These are phyloP conservation scores for Chydorus sphaericus DNA, from an alignment of 2,888 invertebrate species.

Conservation along the genomic window DNA sequence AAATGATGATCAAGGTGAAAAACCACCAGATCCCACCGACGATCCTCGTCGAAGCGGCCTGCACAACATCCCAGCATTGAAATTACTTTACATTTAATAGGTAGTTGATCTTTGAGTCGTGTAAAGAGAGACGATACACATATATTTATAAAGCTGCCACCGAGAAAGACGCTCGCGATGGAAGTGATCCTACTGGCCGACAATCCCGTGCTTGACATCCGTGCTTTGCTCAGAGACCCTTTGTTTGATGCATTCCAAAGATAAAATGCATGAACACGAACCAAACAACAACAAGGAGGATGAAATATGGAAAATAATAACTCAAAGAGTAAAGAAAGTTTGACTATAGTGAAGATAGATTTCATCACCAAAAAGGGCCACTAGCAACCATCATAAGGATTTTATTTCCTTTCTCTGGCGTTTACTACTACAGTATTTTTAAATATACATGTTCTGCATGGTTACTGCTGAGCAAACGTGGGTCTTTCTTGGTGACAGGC, in stretches of 20 bases:
- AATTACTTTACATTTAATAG: neutral
- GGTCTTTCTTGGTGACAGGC: constrained; percentile 6
- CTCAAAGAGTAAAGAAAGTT: neutral
- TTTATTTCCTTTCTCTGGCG: too few relatives aligned
- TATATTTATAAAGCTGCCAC: constrained; percentile 9
- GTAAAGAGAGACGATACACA: neutral
- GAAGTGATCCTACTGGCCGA: too few relatives aligned
- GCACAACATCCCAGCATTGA: constrained; percentile 13
- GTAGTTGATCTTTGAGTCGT: neutral
- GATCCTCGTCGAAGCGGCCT: constrained; percentile 85
- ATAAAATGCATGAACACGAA: too few relatives aligned
- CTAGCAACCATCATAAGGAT: too few relatives aligned
- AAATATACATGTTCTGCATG: neutral
- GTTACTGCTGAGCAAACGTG: neutral
- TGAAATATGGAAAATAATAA: neutral
- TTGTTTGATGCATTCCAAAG: too few relatives aligned
- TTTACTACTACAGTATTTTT: too few relatives aligned
- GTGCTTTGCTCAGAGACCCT: too few relatives aligned
- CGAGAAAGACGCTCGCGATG: constrained; percentile 10
- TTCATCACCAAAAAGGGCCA: neutral
- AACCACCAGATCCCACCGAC: constrained; percentile 99
- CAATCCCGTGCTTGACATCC: too few relatives aligned
- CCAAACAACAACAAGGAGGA: neutral
- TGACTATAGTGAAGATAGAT: neutral
- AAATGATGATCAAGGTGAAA: constrained; percentile 94